A percentile compares a stretch with the other conserved stretches of the same genome.
Conservation (phyloP, 2,888 invertebrate species). For the Teinopalpus imperialis region DNA sequence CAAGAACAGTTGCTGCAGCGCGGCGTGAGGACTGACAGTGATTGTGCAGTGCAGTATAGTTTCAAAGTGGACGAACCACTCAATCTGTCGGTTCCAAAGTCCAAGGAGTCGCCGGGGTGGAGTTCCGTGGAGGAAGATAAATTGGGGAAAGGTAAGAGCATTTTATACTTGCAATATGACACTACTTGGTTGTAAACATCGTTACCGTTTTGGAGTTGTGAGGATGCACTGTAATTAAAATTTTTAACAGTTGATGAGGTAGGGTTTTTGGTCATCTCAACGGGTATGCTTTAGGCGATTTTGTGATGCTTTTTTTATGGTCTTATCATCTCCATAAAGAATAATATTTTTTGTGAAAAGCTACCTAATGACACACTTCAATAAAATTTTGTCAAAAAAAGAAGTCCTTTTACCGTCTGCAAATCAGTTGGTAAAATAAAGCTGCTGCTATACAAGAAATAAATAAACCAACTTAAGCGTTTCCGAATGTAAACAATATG, state of each 20-base stretch:
- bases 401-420: no score
- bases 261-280: no score
- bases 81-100: constrained; percentile 82
- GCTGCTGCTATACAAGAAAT: no score
- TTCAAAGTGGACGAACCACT: constrained; percentile 75
- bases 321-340: no score
- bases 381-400: no score
- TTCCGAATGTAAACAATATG: constrained; percentile 24
- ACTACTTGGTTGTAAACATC: not conserved
- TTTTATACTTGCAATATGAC: not conserved
- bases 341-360: no score
- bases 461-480: not conserved
- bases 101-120: constrained; percentile 62
- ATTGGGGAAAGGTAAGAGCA: constrained; percentile 58
- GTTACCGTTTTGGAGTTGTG: not conserved
- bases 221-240: no score
- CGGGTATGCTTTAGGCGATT: no score
- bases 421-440: no score
- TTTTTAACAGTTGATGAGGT: no score
- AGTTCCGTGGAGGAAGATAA: constrained; percentile 55
- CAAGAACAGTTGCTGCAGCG: constrained; percentile 71
- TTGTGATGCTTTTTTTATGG: no score
- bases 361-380: no score
- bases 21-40: constrained; percentile 63
- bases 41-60: constrained; percentile 46